Evolutionary conservation across 2,888 invertebrate species (phyloP).

Genomic region (Oconnorella tubifera): DNA sequence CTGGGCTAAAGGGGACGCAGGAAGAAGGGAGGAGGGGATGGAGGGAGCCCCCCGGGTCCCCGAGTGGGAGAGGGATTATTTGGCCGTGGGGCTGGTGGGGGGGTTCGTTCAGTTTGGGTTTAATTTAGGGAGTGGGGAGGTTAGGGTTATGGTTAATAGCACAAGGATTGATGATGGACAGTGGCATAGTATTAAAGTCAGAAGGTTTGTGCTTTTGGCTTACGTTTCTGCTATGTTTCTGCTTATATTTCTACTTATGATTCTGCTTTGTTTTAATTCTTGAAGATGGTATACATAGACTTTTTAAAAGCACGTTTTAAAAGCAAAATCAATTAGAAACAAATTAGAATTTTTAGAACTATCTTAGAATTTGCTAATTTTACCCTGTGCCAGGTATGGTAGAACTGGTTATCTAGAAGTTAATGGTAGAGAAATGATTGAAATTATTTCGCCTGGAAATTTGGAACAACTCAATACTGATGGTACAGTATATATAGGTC

Average conservation of each 20-base stretch:
- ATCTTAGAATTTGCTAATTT: too few species aligned
- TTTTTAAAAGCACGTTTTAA: too few species aligned
- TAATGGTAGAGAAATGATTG: conserved; percentile 78
- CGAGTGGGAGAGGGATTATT: too few species aligned
- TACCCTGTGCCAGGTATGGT: conserved; percentile 29
- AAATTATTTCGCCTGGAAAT: conserved; percentile 78
- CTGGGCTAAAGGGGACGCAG: conserved; percentile 57
- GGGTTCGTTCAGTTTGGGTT: conserved; percentile 60
- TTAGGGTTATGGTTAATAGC: not conserved
- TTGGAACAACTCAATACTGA: conserved; percentile 77
- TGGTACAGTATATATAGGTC: conserved; percentile 84
- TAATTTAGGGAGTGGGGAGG: not conserved
- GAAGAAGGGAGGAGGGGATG: conserved; percentile 58
- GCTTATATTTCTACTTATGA: too few species aligned
- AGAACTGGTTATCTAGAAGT: conserved; percentile 74
- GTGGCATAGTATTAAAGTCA: conserved; percentile 75
- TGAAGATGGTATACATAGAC: too few species aligned
- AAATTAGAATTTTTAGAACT: too few species aligned
- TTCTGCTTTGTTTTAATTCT: too few species aligned
- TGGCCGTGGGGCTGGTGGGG: conserved; percentile 77
- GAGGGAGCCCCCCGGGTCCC: too few species aligned
- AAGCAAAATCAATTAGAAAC: too few species aligned
- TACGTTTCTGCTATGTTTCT: too few species aligned
- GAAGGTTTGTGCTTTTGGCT: conserved; percentile 62
- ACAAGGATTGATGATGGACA: conserved; percentile 73